These are phyloP conservation scores for Siphlonurus alternatus DNA, from an alignment of 2,888 invertebrate genomes.

Conservation along the genomic window DNA sequence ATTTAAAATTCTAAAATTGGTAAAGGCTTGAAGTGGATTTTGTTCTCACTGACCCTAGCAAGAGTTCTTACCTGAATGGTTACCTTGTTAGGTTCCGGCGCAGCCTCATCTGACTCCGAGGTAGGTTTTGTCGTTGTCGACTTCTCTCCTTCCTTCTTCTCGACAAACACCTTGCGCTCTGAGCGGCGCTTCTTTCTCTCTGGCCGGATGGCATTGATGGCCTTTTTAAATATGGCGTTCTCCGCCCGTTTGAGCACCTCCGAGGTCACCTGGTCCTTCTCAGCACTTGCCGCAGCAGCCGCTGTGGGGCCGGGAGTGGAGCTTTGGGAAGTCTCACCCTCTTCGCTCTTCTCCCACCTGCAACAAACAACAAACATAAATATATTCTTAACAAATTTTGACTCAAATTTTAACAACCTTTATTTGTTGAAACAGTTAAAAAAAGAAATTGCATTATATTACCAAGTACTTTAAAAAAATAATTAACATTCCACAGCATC, in stretches of 20 bases:
- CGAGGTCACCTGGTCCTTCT: constrained; percentile 37
- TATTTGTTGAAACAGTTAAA: too few relatives aligned
- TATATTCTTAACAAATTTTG: too few relatives aligned
- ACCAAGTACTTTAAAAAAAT: too few relatives aligned
- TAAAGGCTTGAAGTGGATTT: too few relatives aligned
- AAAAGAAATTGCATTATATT: too few relatives aligned
- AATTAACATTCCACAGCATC: too few relatives aligned
- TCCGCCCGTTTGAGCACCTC: constrained; percentile 83
- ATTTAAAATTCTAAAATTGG: too few relatives aligned
- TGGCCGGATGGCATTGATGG: constrained; percentile 54
- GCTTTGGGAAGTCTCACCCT: constrained; percentile 19
- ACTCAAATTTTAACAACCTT: too few relatives aligned
- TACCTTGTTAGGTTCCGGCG: too few relatives aligned
- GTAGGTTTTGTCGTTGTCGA: background rate
- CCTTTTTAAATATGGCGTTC: constrained; percentile 80
- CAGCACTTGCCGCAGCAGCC: background rate
- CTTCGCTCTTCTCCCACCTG: constrained; percentile 19
- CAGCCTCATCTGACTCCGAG: too few relatives aligned
- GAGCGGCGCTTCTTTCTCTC: constrained; percentile 5
- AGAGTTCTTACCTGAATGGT: too few relatives aligned
- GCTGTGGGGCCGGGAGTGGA: constrained; percentile 9
- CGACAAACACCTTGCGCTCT: constrained; percentile 10
- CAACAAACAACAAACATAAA: background rate
- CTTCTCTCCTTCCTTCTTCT: constrained; percentile 8
- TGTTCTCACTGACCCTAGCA: too few relatives aligned